Evolutionary conservation across 2,888 invertebrate genomes (phyloP).

Genomic region (Perdita meconis): DNA sequence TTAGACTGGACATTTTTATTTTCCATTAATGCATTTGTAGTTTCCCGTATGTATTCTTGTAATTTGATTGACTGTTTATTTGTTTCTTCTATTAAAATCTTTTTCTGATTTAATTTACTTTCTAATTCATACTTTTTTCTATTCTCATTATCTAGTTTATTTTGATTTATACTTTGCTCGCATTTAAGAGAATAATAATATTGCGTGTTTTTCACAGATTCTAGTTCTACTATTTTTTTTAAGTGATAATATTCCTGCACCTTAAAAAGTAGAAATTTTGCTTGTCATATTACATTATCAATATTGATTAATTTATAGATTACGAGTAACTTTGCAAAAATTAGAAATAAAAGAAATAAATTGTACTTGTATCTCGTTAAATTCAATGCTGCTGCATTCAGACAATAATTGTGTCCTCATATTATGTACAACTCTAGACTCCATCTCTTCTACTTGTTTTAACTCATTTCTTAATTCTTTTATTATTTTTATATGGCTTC

Average conservation of each 20-base stretch:
- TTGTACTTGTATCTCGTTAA: slow-evolving; percentile 93
- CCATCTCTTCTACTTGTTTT: slow-evolving; percentile 88
- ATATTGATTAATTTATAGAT: slow-evolving; percentile 7
- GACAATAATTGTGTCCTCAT: slow-evolving; percentile 85
- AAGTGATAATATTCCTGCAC: slow-evolving; percentile 95
- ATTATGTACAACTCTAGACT: slow-evolving; percentile 89
- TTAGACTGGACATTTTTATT: slow-evolving; percentile 91
- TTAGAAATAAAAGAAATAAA: slow-evolving; percentile 8
- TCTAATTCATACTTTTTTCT: slow-evolving; percentile 93
- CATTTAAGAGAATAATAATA: slow-evolving; percentile 95
- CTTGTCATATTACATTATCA: not conserved
- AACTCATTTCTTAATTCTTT: slow-evolving; percentile 92
- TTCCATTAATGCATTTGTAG: slow-evolving; percentile 91
- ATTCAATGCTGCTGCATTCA: slow-evolving; percentile 92
- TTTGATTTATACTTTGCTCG: slow-evolving; percentile 97
- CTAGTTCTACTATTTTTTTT: slow-evolving; percentile 95
- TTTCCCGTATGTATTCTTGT: slow-evolving; percentile 79
- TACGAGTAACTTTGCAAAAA: no score
- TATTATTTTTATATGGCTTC: slow-evolving; percentile 93
- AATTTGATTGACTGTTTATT: slow-evolving; percentile 94
- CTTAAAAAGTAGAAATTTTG: slow-evolving; percentile 79
- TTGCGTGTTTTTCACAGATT: slow-evolving; percentile 93
- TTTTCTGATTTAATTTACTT: slow-evolving; percentile 93
- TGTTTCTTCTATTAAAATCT: slow-evolving; percentile 94
- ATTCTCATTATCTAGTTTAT: slow-evolving; percentile 94